Conservation (phyloP, 2,113 vertebrate genomes). For the Tupaia tana region DNA sequence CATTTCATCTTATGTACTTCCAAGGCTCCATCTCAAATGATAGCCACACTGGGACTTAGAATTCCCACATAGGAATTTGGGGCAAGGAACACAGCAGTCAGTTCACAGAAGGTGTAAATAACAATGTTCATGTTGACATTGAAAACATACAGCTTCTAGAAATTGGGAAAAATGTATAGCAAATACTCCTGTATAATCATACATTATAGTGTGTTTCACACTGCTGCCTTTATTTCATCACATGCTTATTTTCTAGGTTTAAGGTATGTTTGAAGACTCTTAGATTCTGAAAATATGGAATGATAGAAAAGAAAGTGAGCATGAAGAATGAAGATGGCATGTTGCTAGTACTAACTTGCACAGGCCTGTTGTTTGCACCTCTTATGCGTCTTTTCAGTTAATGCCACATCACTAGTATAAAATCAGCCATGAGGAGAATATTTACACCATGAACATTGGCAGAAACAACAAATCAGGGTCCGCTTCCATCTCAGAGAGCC, state of each 20-base stretch:
- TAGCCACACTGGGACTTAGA: neutral
- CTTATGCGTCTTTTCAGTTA: neutral
- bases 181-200: neutral
- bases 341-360: neutral
- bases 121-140: neutral
- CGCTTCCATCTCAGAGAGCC: neutral
- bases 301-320: neutral
- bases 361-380: neutral
- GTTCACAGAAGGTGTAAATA: neutral
- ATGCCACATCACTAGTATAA: neutral
- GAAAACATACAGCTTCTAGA: neutral
- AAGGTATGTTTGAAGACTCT: neutral
- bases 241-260: neutral
- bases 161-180: neutral
- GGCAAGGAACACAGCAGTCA: neutral
- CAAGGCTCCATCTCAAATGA: neutral
- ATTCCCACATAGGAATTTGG: neutral
- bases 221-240: neutral
- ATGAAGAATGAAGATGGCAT: accelerated
- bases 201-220: neutral
- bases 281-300: neutral
- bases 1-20: neutral
- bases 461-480: neutral
- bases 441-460: neutral
- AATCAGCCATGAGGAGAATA: neutral